Percentiles rank a stretch among this genome's conserved stretches.
Evolutionary conservation across 2,113 vertebrate genomes (phyloP).

Genomic region (Triplophysa siluroides): DNA sequence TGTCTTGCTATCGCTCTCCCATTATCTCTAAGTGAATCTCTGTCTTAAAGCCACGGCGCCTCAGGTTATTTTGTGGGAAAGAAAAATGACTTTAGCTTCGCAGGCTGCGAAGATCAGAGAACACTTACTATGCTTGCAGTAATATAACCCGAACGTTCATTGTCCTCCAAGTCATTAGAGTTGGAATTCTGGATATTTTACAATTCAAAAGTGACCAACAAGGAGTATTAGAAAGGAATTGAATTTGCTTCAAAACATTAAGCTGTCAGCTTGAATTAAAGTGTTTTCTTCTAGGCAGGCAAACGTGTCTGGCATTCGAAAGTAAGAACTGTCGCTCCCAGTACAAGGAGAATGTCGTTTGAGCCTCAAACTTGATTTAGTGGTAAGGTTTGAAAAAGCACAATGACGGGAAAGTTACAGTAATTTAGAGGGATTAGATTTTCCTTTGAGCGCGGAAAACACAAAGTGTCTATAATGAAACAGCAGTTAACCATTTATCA

Average conservation of each 20-base stretch:
- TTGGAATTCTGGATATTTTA: not conserved
- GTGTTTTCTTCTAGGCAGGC: not conserved
- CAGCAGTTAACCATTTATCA: slow-evolving; percentile 43
- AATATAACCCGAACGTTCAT: not conserved
- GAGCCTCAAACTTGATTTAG: slow-evolving; percentile 44
- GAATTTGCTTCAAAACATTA: slow-evolving; percentile 21
- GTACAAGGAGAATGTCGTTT: slow-evolving; percentile 32
- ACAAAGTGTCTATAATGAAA: slow-evolving; percentile 14
- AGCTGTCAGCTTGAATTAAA: slow-evolving; percentile 14
- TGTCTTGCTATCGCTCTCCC: slow-evolving; percentile 7
- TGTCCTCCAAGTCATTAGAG: not conserved
- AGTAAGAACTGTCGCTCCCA: slow-evolving; percentile 34
- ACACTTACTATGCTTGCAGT: not conserved
- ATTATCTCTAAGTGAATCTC: slow-evolving; percentile 31
- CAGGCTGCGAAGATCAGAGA: slow-evolving; percentile 3
- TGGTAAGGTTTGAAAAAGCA: slow-evolving; percentile 30
- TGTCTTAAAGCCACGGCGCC: slow-evolving; percentile 8
- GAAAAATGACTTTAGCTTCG: not conserved
- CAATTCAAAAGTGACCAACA: not conserved
- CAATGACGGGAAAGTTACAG: slow-evolving; percentile 24
- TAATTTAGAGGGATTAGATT: slow-evolving; percentile 16
- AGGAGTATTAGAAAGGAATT: slow-evolving; percentile 1
- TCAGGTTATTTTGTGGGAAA: slow-evolving; percentile 3
- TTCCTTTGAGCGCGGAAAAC: not conserved
- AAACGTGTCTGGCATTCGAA: slow-evolving; percentile 23